A percentile compares a stretch with the other conserved stretches of the same genome.
These are phyloP conservation scores for Triops cancriformis DNA, from an alignment of 1,140 invertebrate genomes.

Conservation along the genomic window DNA sequence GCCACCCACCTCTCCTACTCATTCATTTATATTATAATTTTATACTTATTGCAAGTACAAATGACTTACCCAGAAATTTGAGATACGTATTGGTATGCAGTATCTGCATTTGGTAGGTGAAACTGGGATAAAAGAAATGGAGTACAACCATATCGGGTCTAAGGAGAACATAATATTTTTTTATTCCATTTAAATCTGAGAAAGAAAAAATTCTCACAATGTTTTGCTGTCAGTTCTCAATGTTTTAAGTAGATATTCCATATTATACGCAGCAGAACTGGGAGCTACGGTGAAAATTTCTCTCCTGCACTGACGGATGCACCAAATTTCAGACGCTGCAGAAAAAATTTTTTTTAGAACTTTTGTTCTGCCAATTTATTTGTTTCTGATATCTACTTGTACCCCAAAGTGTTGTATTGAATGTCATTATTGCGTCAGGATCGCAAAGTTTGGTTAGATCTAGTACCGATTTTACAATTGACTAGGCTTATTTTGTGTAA, in stretches of 20 bases:
- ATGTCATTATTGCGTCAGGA: not conserved
- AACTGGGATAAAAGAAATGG: not conserved
- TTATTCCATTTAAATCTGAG: not conserved
- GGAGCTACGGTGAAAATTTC: too few species aligned
- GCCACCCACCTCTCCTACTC: slow-evolving; percentile 23
- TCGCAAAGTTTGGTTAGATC: not conserved
- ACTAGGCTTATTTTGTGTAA: not conserved
- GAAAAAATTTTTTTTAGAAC: too few species aligned
- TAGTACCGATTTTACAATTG: not conserved
- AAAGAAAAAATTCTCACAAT: too few species aligned
- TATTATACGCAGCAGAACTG: too few species aligned
- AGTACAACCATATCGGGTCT: not conserved
- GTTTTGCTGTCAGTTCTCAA: too few species aligned
- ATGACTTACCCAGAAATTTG: not conserved
- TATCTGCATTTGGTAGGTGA: not conserved
- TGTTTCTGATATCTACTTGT: too few species aligned
- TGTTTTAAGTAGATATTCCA: too few species aligned
- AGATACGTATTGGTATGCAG: not conserved
- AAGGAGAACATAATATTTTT: not conserved
- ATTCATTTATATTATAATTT: too few species aligned
- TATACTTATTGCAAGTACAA: not conserved
- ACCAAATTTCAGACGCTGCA: too few species aligned
- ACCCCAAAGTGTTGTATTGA: too few species aligned
- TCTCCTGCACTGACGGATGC: too few species aligned
- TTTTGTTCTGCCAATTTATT: too few species aligned